These are phyloP conservation scores for Pelobates fuscus DNA, from an alignment of 2,113 vertebrate genomes.

Conservation along the genomic window DNA sequence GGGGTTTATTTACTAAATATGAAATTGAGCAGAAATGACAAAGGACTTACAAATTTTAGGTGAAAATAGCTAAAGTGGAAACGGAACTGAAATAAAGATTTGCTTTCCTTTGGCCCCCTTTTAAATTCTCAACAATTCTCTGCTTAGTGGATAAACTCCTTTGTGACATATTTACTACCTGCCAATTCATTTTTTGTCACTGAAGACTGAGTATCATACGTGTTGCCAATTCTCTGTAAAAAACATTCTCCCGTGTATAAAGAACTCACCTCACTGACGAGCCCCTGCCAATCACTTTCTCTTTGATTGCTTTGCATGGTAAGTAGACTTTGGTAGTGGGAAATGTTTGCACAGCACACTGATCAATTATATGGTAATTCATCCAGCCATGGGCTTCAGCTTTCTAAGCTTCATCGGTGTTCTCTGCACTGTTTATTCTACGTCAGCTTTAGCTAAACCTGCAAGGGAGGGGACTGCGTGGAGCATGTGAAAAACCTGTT, in stretches of 20 bases:
- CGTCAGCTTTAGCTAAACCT: slow-evolving; percentile 59
- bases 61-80: too few species aligned
- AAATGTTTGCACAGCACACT: neutral
- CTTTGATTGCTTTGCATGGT: slow-evolving; percentile 77
- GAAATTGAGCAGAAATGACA: too few species aligned
- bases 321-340: neutral
- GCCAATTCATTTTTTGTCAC: neutral
- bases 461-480: slow-evolving; percentile 27
- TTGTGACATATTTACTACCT: too few species aligned
- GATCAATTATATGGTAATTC: neutral
- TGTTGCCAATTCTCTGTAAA: too few species aligned
- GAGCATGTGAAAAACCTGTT: slow-evolving; percentile 45
- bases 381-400: slow-evolving; percentile 17
- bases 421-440: slow-evolving; percentile 53
- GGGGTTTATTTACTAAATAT: too few species aligned
- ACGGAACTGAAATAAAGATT: too few species aligned
- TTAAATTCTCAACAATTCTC: too few species aligned
- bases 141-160: too few species aligned
- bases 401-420: slow-evolving; percentile 28
- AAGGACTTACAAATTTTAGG: too few species aligned
- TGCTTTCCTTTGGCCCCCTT: too few species aligned
- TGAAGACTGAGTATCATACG: neutral
- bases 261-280: slow-evolving; percentile 91
- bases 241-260: too few species aligned
- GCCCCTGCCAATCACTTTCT: slow-evolving; percentile 90